These are phyloP conservation scores for Chloroclysta siterata DNA, from an alignment of 2,888 invertebrate genomes.

Conservation along the genomic window DNA sequence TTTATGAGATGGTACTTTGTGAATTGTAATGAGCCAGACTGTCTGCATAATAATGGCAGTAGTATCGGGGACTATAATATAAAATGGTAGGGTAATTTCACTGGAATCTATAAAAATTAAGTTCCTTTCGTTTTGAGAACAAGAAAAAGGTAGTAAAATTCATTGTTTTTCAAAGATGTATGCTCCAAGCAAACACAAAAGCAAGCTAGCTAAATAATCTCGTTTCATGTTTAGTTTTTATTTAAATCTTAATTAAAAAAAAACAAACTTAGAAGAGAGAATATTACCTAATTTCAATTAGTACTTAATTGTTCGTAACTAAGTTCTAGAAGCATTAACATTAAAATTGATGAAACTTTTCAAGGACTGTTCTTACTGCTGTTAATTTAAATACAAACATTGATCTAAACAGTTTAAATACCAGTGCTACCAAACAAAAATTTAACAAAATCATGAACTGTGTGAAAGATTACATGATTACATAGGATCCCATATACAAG, in stretches of 20 bases:
- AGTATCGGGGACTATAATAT: constrained; percentile 14
- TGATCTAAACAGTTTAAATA: too few species aligned
- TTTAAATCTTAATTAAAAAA: too few species aligned
- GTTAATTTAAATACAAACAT: too few species aligned
- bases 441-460: too few species aligned
- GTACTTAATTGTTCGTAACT: not conserved
- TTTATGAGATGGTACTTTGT: constrained; percentile 44
- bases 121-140: constrained; percentile 9
- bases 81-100: constrained; percentile 9
- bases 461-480: too few species aligned
- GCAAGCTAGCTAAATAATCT: not conserved
- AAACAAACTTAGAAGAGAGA: too few species aligned
- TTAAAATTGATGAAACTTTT: not conserved
- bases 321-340: not conserved
- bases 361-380: too few species aligned
- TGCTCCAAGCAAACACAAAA: not conserved
- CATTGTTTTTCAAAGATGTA: too few species aligned
- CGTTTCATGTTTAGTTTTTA: not conserved
- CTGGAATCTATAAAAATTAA: constrained; percentile 9
- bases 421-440: too few species aligned
- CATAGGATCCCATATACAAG: too few species aligned
- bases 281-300: too few species aligned
- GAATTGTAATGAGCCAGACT: constrained; percentile 43
- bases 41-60: constrained; percentile 26
- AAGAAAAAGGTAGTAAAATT: not conserved